Evolutionary conservation across 2,113 vertebrate genomes (phyloP), one percentile per base, ranked within the genome.

Genomic region (Synchiropus splendidus): DNA sequence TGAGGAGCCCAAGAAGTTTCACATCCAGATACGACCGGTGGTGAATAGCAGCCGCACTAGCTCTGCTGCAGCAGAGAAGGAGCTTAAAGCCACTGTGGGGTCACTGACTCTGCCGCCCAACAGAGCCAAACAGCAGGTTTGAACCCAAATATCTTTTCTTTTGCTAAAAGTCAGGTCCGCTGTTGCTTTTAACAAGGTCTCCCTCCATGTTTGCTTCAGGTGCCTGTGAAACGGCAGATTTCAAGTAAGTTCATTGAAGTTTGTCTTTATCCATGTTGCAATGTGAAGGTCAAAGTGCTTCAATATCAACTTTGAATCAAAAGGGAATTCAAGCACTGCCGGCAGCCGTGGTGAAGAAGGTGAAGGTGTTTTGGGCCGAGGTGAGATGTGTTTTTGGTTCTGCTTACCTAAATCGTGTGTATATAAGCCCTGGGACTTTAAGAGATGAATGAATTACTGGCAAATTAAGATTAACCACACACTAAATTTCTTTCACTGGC

Each of bases 1-100:
- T 0, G 92, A 93, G 0, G 94, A 97, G 31, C 92, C 92, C 3
- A 90, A 91, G 12, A 91, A 89, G 41, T 94, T 96, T 54, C 85
- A 85, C 12, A 88, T 98, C 21, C 89, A 88, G 70, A 98, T 97
- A 82, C 84, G 92, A 1, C 94, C 94, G 0, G 85, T 87, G 9
- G 11, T 60, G 83, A 54, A 78, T 69, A 31, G 80, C 80, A 9
- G 50, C 49, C 2, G 40, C 10, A 75, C 67, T 45, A 87, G 73
- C 50, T 33, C 87, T 0, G 86, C 87, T 1, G 89, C 88, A 2
- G 64, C 83, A 0, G 82, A 88, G 2, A 88, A 88, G 31, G 90
- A 94, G 79, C 90, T 98, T 30, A 86, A 87, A 45, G 94, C 92
- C 45, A 94, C 91, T 0, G 86, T 93, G 0, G 90, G 90, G 1